Evolutionary conservation across 1,140 invertebrate genomes (phyloP), one percentile per base, ranked within the genome.

Genomic region (Ditylenchus dipsaci): DNA sequence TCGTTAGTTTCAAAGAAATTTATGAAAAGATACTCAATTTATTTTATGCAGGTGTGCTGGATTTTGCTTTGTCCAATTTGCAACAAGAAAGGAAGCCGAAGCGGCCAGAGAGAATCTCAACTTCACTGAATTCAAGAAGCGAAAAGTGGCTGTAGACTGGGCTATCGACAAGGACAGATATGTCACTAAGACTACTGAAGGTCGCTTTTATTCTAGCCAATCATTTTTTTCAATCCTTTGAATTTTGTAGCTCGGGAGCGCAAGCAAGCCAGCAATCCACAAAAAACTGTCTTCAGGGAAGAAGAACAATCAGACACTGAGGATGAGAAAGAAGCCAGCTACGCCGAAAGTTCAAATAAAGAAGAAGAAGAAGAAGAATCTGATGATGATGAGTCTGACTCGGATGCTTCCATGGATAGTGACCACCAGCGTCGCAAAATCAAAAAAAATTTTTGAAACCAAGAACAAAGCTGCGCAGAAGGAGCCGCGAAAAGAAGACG

Each of bases 141-240:
- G 76, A 5, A 79, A 78, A 57, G 62, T 77, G 27, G 65, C 77
- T 23, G 67, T 79, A 19, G 77, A 77, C 33, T 77, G 75, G 74
- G 65, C 76, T 21, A 5, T 77, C 19, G 43, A 74, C 53, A 79
- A 77, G 27, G 76, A 77, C 61, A 45, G 27, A 42, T 77, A 63
- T 45, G 49, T 74, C 1, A 77, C 53, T 13, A 11, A 42, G 19
- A 57, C 49, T 21, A 29, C 30, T 0, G 65, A 45, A 67, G 72
- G 75, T 77, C 13, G 29, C 3, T 13, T 23, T 23, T 23, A 5
- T 5, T 56, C 3, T 23, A 23, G 53, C 53, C 21, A 19, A 21
- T 8, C 3, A 17, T 15, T 53, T 53, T 53, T 7, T 17, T 53
- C 26, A 61, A 21, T 7, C 3, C 3, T 21, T 56, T 23, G 3